Conservation (phyloP, 2,797 vertebrate genomes). For the Orestias chungarensis region DNA sequence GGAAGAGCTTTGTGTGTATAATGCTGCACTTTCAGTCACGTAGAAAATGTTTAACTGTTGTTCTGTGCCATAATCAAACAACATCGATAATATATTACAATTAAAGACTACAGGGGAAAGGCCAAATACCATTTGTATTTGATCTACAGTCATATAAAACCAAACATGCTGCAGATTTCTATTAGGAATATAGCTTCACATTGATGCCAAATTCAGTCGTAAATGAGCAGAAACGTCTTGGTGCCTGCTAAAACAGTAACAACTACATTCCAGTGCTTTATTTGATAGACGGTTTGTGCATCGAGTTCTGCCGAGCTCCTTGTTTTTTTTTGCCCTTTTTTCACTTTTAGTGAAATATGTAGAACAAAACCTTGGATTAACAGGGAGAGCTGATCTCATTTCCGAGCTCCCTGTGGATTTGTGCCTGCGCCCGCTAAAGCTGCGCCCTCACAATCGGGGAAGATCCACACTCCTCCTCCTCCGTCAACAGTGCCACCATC, state of each 20-base stretch:
- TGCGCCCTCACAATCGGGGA: conserved; percentile 57
- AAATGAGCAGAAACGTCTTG: conserved; percentile 32
- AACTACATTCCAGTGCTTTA: conserved; percentile 50
- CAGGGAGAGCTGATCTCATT: conserved; percentile 29
- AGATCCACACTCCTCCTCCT: conserved; percentile 24
- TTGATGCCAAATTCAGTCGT: conserved; percentile 19
- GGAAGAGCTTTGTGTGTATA: conserved; percentile 24
- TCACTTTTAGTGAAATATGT: background rate
- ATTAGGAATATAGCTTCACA: conserved; percentile 14
- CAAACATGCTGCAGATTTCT: conserved; percentile 53
- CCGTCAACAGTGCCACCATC: conserved; percentile 13
- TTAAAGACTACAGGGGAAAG: background rate
- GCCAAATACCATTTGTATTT: background rate
- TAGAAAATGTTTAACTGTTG: conserved; percentile 14
- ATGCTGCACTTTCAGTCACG: conserved; percentile 44
- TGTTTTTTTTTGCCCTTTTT: conserved; percentile 14
- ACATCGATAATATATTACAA: background rate
- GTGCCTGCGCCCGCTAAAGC: conserved; percentile 66
- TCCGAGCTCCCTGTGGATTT: conserved; percentile 58
- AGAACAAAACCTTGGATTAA: conserved; percentile 9
- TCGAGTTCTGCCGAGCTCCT: conserved; percentile 19
- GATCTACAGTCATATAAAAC: background rate
- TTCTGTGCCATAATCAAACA: conserved; percentile 45
- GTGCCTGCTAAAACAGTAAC: conserved; percentile 56
- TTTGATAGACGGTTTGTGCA: background rate